phyloP scores from a whole-genome alignment of 2,797 vertebrate species.

The Chiloscyllium punctatum region DNA sequence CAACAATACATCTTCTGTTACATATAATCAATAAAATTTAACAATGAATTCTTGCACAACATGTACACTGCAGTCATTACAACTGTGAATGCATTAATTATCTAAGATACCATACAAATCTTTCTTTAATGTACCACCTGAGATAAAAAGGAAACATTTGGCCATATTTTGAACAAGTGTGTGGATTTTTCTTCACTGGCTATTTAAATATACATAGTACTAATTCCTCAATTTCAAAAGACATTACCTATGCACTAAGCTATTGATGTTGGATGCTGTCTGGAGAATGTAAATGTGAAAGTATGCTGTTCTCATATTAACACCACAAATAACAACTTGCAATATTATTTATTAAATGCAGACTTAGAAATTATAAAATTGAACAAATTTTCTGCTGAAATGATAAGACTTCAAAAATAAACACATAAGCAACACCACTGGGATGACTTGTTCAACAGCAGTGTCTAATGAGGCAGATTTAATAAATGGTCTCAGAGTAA shows the following conservation, averaged over 20 bases:
- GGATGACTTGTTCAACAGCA: not conserved
- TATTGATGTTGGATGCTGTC: no score
- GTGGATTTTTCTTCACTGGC: not conserved
- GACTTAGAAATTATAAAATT: not conserved
- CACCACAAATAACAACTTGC: not conserved
- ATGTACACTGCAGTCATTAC: not conserved
- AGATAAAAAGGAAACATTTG: not conserved
- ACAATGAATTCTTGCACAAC: not conserved
- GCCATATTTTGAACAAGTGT: not conserved
- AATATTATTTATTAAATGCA: not conserved
- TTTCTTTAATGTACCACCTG: not conserved
- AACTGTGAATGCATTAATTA: not conserved
- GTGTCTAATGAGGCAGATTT: not conserved
- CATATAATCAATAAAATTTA: not conserved
- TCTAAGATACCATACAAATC: not conserved
- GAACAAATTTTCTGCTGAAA: no score
- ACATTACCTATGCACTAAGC: no score
- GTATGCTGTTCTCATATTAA: not conserved
- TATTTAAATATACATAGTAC: not conserved
- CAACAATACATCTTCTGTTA: not conserved
- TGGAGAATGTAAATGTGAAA: not conserved
- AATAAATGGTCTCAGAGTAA: no score
- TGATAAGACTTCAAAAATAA: not conserved
- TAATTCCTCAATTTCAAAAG: not conserved
- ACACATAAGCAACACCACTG: not conserved